phyloP scores from a whole-genome alignment of 1,140 invertebrate genomes.

The Drosophila nebulosa region DNA sequence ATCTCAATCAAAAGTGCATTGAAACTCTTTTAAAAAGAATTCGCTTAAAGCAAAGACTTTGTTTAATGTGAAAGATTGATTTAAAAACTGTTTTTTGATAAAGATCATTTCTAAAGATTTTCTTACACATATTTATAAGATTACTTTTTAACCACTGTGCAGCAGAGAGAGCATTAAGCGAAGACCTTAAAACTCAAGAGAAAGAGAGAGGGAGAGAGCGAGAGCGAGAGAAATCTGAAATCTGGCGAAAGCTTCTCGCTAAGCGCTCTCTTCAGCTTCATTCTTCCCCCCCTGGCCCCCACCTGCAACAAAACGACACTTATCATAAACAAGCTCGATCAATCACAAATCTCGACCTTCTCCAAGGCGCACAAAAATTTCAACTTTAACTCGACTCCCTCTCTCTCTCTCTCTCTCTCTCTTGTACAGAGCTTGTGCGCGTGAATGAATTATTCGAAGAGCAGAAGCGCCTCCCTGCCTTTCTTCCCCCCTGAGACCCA shows the following conservation, averaged over 20 bases:
- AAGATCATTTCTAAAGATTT: too few species aligned
- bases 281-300: neutral
- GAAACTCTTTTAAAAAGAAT: neutral
- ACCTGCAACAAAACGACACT: neutral
- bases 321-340: conserved; percentile 49
- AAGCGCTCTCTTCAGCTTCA: conserved; percentile 1
- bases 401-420: neutral
- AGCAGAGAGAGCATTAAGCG: conserved; percentile 1
- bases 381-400: neutral
- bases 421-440: neutral
- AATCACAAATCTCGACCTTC: conserved; percentile 18
- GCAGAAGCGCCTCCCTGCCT: neutral
- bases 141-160: conserved; percentile 20
- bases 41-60: too few species aligned
- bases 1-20: neutral
- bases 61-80: too few species aligned
- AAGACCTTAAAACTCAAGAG: neutral
- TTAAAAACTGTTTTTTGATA: too few species aligned
- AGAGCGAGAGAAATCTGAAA: neutral
- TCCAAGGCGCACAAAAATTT: neutral
- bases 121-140: too few species aligned
- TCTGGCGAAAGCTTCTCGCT: conserved; percentile 18
- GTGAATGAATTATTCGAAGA: neutral
- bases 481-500: too few species aligned
- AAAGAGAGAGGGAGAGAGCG: neutral